A percentile compares a stretch with the other conserved stretches of the same genome.
These are phyloP conservation scores for Polydrusus tereticollis DNA, from an alignment of 2,888 invertebrate genomes.

Conservation along the genomic window DNA sequence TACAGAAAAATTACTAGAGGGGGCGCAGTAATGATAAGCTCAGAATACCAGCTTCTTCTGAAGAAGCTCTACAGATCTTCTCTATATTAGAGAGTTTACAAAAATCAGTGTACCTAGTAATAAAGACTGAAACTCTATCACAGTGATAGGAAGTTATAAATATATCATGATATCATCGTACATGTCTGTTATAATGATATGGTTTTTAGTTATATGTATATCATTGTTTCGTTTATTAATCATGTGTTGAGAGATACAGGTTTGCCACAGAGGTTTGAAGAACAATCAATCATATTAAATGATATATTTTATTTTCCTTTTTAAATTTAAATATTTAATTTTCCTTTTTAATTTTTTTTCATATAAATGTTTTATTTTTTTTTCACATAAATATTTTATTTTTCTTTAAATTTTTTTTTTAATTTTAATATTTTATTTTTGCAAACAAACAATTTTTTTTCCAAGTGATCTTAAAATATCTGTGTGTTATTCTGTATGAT, in stretches of 20 bases:
- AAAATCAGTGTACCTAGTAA: conserved; percentile 47
- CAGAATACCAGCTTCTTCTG: conserved; percentile 88
- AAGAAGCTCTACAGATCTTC: conserved; percentile 86
- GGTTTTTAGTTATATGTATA: conserved; percentile 21
- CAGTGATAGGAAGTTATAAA: conserved; percentile 44
- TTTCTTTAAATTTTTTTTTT: not conserved
- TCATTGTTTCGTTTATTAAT: conserved; percentile 36
- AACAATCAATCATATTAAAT: not conserved
- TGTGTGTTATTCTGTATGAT: conserved; percentile 39
- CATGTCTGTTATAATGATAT: conserved; percentile 35
- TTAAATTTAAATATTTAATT: not conserved
- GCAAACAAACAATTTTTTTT: conserved; percentile 41
- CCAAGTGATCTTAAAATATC: conserved; percentile 33
- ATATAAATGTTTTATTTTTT: not conserved
- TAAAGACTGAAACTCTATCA: conserved; percentile 52
- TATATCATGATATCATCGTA: conserved; percentile 42
- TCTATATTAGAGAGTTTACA: conserved; percentile 50
- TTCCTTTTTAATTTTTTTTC: not conserved
- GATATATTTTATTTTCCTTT: not conserved
- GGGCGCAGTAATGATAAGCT: conserved; percentile 89
- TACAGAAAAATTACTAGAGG: conserved; percentile 86
- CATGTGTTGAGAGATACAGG: conserved; percentile 21
- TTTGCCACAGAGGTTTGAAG: conserved; percentile 16
- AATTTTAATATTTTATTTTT: not conserved
- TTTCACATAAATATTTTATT: not conserved